Evolutionary conservation across 2,888 invertebrate genomes (phyloP).

Genomic region (Cosmia trapezina): DNA sequence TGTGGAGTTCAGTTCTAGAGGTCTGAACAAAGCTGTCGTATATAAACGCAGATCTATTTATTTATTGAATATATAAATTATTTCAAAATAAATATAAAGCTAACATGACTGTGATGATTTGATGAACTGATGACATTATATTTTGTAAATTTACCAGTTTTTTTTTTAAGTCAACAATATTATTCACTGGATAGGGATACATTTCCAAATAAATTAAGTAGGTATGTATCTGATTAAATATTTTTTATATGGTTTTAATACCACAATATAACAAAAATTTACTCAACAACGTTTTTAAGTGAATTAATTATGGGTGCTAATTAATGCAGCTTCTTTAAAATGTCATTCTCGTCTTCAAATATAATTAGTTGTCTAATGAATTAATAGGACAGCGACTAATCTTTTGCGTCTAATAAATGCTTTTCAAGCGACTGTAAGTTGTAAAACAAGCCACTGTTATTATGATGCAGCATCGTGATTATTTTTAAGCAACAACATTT

Average conservation of each 20-base stretch:
- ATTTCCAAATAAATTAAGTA: not conserved
- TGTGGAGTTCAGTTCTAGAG: slow-evolving; percentile 4
- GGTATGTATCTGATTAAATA: not conserved
- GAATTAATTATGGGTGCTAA: not conserved
- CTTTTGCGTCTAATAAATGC: no score
- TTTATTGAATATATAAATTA: slow-evolving; percentile 5
- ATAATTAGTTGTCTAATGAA: no score
- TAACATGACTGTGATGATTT: slow-evolving; percentile 32
- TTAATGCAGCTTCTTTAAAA: no score
- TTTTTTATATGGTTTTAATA: not conserved
- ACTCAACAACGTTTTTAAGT: not conserved
- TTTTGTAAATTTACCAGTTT: not conserved
- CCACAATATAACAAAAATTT: not conserved
- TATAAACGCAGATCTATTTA: slow-evolving; percentile 17
- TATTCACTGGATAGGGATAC: not conserved
- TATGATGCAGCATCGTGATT: no score
- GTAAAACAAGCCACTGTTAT: no score
- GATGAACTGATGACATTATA: not conserved
- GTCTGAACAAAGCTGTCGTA: slow-evolving; percentile 16
- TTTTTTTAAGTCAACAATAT: not conserved
- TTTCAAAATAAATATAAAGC: slow-evolving; percentile 39
- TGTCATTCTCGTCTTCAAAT: no score
- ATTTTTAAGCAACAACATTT: no score
- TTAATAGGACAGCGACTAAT: no score
- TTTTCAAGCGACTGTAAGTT: no score